Evolutionary conservation across 2,888 invertebrate species (phyloP).

Genomic region (Tipula unca): DNA sequence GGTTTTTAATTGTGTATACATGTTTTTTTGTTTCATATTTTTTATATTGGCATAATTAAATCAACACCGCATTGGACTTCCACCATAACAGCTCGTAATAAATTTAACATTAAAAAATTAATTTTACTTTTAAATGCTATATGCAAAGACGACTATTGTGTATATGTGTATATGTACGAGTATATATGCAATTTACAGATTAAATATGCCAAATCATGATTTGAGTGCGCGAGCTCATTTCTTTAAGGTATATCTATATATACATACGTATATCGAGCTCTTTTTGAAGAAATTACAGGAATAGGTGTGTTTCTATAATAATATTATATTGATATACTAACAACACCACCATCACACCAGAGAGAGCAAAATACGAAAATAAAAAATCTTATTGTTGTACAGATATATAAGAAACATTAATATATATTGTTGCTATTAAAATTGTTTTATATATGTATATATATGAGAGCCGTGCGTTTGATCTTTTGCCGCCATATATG

Average conservation of each 20-base stretch:
- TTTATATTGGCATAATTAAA: neutral
- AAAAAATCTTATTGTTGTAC: neutral
- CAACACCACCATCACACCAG: neutral
- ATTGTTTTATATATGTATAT: neutral
- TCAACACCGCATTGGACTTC: neutral
- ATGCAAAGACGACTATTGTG: neutral
- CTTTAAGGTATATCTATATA: neutral
- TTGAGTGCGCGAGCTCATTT: neutral
- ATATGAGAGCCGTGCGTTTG: neutral
- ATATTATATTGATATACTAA: neutral
- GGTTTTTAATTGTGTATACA: neutral
- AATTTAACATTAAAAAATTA: neutral
- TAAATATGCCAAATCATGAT: neutral
- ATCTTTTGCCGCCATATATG: neutral
- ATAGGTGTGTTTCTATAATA: neutral
- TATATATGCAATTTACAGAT: neutral
- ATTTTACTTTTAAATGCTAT: neutral
- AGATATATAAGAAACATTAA: neutral
- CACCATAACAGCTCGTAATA: neutral
- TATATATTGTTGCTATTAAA: neutral
- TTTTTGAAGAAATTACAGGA: neutral
- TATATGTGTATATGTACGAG: neutral
- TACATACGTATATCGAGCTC: neutral
- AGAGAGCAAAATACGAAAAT: neutral
- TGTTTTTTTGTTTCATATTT: no score